These are phyloP conservation scores for Noturus placidus DNA, from an alignment of 2,113 vertebrate genomes.

Conservation along the genomic window DNA sequence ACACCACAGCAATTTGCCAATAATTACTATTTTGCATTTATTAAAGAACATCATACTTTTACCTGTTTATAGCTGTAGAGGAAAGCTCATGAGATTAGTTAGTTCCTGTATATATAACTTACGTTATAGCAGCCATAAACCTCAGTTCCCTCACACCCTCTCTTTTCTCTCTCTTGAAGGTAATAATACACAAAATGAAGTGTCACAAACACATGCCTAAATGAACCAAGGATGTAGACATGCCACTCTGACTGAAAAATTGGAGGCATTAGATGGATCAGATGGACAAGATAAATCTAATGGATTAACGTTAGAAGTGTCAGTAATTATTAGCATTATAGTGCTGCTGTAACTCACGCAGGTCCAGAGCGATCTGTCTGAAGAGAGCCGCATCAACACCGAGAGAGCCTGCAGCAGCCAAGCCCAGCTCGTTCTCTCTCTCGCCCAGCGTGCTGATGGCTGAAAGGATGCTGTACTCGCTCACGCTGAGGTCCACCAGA, in stretches of 20 bases:
- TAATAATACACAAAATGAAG: not conserved
- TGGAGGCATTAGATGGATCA: not conserved
- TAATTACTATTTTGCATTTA: not conserved
- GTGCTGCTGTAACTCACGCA: conserved; percentile 63
- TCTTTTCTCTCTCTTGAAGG: no score
- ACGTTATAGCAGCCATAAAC: not conserved
- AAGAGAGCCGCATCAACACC: conserved; percentile 64
- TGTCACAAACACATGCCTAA: no score
- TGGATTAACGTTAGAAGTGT: not conserved
- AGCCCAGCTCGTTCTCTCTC: conserved; percentile 62
- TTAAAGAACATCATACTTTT: not conserved
- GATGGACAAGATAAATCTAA: not conserved
- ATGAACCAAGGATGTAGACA: not conserved
- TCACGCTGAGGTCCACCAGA: conserved; percentile 70
- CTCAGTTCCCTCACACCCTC: not conserved
- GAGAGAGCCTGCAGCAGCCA: conserved; percentile 48
- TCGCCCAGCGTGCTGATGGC: conserved; percentile 67
- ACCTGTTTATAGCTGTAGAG: not conserved
- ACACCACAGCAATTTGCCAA: not conserved
- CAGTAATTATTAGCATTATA: not conserved
- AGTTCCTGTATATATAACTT: not conserved
- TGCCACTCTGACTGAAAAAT: not conserved
- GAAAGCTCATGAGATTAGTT: not conserved
- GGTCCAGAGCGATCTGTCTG: conserved; percentile 70
- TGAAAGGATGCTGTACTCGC: conserved; percentile 70